Base-by-base conservation (phyloP, 2,888 invertebrate genomes). In the Dione juno region DNA sequence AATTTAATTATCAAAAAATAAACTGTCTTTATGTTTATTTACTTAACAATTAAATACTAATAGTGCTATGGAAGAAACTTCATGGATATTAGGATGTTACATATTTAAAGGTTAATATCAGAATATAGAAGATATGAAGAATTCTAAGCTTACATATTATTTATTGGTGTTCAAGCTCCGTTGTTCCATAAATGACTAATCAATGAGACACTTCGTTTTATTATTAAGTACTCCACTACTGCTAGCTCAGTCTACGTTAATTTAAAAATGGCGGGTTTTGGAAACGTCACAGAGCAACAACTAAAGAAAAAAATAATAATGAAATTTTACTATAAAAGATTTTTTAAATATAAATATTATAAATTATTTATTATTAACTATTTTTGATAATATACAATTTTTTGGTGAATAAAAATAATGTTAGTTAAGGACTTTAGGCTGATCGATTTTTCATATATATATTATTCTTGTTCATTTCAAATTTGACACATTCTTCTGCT, bases 181-280 rank as follows among this genome's bases (percentile, higher is more conserved):
- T 50, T 40, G 19, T 52, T 50, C 35, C 35, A 45, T 21, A 48
- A 67, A 28, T 41, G 21, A 53, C 53, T 58, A 45, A 63, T 21
- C 13, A 63, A 19, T 28, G 53, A 63, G 68, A 68, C 53, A 43
- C 50, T 11, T 48, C 9, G n/a, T 63, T 28, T 45, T 54, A 48
- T 9, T 43, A 67, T 74, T 74, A 74, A 73, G 75, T 75, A 75
- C 74, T 69, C 19, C 54, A 67, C 74, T 74, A 75, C 71, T 41
- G 72, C 74, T 75, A 75, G 72, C 72, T 74, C 74, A 75, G 72
- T 74, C 71, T 74, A 75, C 63, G 54, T 53, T 66, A 52, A 65
- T 37, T 52, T 53, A 53, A 45, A 68, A 52, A 45, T 53, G 61
- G 50, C 61, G 50, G 37, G 10, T 37, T 57, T 43, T 53, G 21